Evolutionary conservation across 2,113 vertebrate genomes (phyloP).

Genomic region (Varanus komodoensis): DNA sequence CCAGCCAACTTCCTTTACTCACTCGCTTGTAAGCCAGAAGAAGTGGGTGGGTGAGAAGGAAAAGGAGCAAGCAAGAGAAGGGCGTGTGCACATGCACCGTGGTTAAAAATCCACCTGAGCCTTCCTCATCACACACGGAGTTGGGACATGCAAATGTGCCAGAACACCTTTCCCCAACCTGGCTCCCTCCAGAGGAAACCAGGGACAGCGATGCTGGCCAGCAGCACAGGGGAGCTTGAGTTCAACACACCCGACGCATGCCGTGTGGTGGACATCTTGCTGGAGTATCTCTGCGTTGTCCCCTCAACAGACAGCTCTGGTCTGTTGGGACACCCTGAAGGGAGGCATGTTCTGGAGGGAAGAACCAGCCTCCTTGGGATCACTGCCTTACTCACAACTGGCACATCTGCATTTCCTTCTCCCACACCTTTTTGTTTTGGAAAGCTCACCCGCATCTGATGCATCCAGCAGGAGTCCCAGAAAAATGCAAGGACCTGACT

Average conservation of each 20-base stretch:
- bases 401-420: too few species aligned
- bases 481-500: not conserved
- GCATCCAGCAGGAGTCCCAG: not conserved
- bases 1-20: not conserved
- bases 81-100: not conserved
- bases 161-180: not conserved
- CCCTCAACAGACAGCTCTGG: not conserved
- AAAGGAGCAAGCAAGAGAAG: not conserved
- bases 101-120: not conserved
- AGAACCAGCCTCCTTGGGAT: not conserved
- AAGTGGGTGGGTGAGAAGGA: not conserved
- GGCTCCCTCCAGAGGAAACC: too few species aligned
- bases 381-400: too few species aligned
- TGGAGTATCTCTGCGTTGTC: not conserved
- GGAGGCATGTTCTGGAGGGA: too few species aligned
- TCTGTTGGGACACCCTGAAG: not conserved
- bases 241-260: too few species aligned
- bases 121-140: not conserved
- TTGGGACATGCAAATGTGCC: too few species aligned
- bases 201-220: too few species aligned
- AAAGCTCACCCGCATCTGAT: not conserved
- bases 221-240: too few species aligned
- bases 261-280: not conserved
- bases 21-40: not conserved
- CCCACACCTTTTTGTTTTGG: not conserved